Base-by-base conservation (phyloP, 2,888 invertebrate species). In the Drosophila picticornis region DNA sequence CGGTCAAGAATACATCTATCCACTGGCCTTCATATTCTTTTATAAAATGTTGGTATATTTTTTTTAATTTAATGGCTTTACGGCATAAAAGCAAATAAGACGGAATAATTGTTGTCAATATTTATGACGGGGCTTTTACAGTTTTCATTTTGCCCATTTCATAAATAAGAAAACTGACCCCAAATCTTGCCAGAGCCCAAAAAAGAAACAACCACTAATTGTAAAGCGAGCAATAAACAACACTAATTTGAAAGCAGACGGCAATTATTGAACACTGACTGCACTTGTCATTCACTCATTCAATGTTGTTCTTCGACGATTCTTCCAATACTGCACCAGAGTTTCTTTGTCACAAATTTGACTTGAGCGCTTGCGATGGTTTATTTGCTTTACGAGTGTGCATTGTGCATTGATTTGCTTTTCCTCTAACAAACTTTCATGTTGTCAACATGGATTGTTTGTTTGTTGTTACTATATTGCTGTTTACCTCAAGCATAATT, bases 401-500 rank as follows among this genome's bases (percentile, higher is more conserved):
- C 27, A 38, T 56, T 56, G 56, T 43, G 38, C 27, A 43, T 72
- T 70, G 29, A 34, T 67, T 71, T 72, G 62, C 34, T 56, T 72
- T 73, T 71, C 67, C 50, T 43, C 48, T 32, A 36, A 43, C 38
- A 58, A 61, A 70, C 81, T 84, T 81, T 83, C 82, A 71, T 61
- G 66, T 59, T 66, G 73, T 70, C 77, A 55, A 57, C 67, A 52
- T 59, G 72, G 61, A 16, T 25, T 46, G 25, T 58, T 56, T 75
- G 46, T 53, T 43, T 63, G 34, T 66, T 76, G 19, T 50, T 64
- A 34, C 22, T 43, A 6, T 43, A 19, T 40, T 40, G 40, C 10
- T 58, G 72, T 80, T 84, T 83, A 72, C 34, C 65, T 77, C 65
- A 53, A 53, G 56, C 64, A 77, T 83, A 80, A 88, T 90, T 88